phyloP scores from a whole-genome alignment of 2,888 invertebrate species.

The Drosophila trichaetosa region DNA sequence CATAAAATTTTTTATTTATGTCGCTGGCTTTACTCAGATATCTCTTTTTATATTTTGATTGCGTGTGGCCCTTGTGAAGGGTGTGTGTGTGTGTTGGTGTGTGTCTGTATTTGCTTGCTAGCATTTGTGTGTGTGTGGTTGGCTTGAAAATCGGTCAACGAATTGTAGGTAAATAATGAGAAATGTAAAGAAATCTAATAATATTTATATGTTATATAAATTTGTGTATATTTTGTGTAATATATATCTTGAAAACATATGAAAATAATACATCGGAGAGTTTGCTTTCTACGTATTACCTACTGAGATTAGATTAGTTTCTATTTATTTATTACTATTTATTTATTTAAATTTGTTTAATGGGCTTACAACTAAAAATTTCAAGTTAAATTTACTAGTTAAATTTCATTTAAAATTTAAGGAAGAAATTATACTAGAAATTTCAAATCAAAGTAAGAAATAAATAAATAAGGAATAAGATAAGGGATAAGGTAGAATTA shows the following conservation, averaged over 20 bases:
- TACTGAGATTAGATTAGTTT: neutral
- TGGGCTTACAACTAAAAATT: neutral
- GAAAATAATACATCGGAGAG: neutral
- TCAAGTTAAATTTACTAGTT: neutral
- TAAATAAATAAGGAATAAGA: neutral
- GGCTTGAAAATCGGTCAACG: conserved; percentile 49
- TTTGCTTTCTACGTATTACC: neutral
- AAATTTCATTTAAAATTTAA: neutral
- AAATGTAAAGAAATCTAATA: conserved; percentile 15
- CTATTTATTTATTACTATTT: neutral
- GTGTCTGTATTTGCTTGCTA: neutral
- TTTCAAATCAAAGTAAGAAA: neutral
- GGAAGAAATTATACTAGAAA: neutral
- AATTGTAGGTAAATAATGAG: conserved; percentile 19
- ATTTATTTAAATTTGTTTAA: neutral
- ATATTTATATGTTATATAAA: neutral
- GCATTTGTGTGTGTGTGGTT: neutral
- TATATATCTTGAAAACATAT: neutral
- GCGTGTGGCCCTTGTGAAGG: conserved; percentile 34
- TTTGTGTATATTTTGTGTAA: neutral
- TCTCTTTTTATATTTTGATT: conserved; percentile 61
- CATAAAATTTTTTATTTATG: conserved; percentile 72
- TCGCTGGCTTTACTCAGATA: conserved; percentile 49
- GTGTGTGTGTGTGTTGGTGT: conserved; percentile 12
- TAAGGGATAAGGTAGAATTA: neutral